Percentiles rank a stretch among this genome's conserved stretches.
Evolutionary conservation across 2,113 vertebrate species (phyloP).

Genomic region (Neodon shergylaensis): DNA sequence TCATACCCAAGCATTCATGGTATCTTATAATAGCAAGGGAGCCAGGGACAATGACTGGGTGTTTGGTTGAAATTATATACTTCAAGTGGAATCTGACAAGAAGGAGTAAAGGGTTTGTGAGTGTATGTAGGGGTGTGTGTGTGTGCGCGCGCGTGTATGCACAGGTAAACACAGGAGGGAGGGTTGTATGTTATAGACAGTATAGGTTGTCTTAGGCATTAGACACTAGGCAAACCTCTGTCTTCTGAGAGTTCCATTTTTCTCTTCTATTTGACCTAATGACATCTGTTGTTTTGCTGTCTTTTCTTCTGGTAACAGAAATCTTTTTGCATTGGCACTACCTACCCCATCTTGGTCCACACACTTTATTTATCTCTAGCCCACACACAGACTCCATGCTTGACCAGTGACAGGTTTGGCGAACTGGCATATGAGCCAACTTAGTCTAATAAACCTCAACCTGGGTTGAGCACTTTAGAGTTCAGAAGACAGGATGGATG

Average conservation of each 20-base stretch:
- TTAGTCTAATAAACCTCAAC: not conserved
- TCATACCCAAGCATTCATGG: not conserved
- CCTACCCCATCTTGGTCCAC: not conserved
- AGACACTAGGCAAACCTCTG: not conserved
- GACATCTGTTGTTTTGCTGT: not conserved
- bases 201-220: not conserved
- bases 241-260: not conserved
- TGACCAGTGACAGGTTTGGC: not conserved
- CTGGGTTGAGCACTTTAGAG: not conserved
- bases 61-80: not conserved
- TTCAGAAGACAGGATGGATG: not conserved
- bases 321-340: not conserved
- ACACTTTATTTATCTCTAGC: not conserved
- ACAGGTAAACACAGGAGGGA: too few relatives aligned
- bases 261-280: not conserved
- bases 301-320: not conserved
- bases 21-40: not conserved
- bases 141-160: rapidly evolving
- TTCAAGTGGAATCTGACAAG: not conserved
- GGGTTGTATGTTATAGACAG: not conserved
- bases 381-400: not conserved
- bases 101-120: not conserved
- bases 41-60: not conserved
- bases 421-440: not conserved
- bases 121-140: too few relatives aligned